Conservation (phyloP, 2,888 invertebrate genomes). For the Smittia sp. region DNA sequence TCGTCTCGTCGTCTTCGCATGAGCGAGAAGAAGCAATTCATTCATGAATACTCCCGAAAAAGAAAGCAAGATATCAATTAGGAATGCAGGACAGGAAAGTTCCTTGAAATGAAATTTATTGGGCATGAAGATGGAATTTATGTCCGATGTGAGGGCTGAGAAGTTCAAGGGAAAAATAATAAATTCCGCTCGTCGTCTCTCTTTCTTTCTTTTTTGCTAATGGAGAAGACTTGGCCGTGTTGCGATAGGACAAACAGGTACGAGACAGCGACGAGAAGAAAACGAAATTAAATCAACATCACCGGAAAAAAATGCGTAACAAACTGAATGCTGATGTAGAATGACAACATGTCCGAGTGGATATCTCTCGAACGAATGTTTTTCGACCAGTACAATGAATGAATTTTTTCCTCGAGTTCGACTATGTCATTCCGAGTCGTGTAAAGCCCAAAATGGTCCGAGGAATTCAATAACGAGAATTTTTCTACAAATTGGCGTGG, state of each 20-base stretch:
- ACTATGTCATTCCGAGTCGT: neutral
- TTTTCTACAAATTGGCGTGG: neutral
- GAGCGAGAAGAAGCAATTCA: neutral
- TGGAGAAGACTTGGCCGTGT: neutral
- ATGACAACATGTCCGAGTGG: slow-evolving; percentile 11
- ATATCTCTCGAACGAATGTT: neutral
- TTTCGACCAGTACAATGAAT: neutral
- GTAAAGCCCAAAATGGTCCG: neutral
- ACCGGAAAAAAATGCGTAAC: slow-evolving; percentile 5
- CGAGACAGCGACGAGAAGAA: neutral
- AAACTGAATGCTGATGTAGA: neutral
- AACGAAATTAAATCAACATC: slow-evolving; percentile 21
- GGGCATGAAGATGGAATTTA: slow-evolving; percentile 15
- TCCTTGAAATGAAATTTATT: slow-evolving; percentile 19
- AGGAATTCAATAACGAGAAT: neutral
- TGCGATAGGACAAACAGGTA: neutral
- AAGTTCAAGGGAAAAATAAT: neutral
- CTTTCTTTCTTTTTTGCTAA: neutral
- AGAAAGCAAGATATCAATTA: neutral
- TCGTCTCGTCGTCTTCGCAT: neutral
- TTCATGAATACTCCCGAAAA: neutral
- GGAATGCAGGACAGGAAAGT: neutral
- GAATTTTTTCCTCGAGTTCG: neutral
- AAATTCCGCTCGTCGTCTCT: slow-evolving; percentile 1
- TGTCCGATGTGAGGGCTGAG: neutral